Base-by-base conservation (phyloP, 2,113 vertebrate genomes). In the Antigone vipio region DNA sequence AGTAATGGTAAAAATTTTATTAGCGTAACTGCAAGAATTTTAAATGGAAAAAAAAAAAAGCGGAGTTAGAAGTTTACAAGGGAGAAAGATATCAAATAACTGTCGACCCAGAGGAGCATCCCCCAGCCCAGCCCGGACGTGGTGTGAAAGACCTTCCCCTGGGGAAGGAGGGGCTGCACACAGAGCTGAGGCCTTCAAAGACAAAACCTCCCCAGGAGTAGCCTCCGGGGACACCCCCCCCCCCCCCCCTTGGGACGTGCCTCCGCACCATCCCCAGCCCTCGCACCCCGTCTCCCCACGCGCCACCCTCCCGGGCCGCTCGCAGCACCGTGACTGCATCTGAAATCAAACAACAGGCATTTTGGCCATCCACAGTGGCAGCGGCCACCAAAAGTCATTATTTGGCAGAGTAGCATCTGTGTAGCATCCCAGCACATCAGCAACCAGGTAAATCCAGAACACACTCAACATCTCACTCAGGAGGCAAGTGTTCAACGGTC, bases 1-100 rank as follows among this genome's bases (percentile, higher is more conserved):
- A 98, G 97, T 98, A 97, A 97, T 72, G 95, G 95, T 94, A 97
- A 93, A 79, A 71, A 95, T 95, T 98, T 99, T 99, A 99, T 99
- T 99, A 97, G 98, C 96, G 82, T 98, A 98, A 98, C 98, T 98
- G 98, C 96, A 97, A 95, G 83, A 97, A 92, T 93, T 96, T 84
- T 96, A 98, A 97, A 97, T 95, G 94, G 12, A 2, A 5, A 19
- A n/a, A 30, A 30, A 40, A 66, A 35, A 73, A 55, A 71, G 59
- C 52, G 21, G 40, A 45, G 34, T 56, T 47, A 29, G 83, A 88
- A 76, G 93, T 92, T 96, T 96, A 98, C 91, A 97, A 52, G 88
- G 89, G 69, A 74, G 19, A 63, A 76, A 93, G 4, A 42, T 6
- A 88, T 21, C 74, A 88, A 95, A 69, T 79, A 91, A 95, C 34